Evolutionary conservation across 2,888 invertebrate species (phyloP).

Genomic region (Bibio marci): DNA sequence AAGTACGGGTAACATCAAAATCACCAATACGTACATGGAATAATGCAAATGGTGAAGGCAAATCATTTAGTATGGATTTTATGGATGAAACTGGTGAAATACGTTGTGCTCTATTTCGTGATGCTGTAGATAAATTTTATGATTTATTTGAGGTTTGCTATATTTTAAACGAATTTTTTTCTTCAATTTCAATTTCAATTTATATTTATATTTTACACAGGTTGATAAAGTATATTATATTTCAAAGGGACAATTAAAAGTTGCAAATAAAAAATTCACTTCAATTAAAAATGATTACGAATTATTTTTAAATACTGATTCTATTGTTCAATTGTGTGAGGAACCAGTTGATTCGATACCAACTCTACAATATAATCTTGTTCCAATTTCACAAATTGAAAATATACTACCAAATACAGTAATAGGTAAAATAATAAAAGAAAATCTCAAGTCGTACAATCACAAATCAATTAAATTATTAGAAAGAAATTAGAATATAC

Average conservation of each 20-base stretch:
- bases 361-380: conserved; percentile 56
- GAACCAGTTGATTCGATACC: conserved; percentile 51
- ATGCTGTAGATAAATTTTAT: conserved; percentile 74
- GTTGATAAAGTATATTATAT: conserved; percentile 80
- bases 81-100: conserved; percentile 90
- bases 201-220: conserved; percentile 33
- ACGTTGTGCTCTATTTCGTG: conserved; percentile 76
- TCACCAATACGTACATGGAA: conserved; percentile 69
- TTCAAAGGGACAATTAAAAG: conserved; percentile 67
- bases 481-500: background rate
- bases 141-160: conserved; percentile 60
- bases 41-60: conserved; percentile 85
- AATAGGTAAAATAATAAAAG: conserved; percentile 56
- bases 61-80: conserved; percentile 83
- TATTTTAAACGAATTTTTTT: too few species aligned
- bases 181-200: too few species aligned
- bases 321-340: conserved; percentile 39
- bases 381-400: conserved; percentile 55
- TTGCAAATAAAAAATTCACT: conserved; percentile 81
- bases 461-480: too few species aligned
- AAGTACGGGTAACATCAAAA: conserved; percentile 75
- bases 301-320: conserved; percentile 69
- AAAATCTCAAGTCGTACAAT: too few species aligned
- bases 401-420: conserved; percentile 44
- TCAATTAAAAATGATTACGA: conserved; percentile 88